Conservation (phyloP, 1,140 invertebrate genomes). For the Ostrea denselamellosa region DNA sequence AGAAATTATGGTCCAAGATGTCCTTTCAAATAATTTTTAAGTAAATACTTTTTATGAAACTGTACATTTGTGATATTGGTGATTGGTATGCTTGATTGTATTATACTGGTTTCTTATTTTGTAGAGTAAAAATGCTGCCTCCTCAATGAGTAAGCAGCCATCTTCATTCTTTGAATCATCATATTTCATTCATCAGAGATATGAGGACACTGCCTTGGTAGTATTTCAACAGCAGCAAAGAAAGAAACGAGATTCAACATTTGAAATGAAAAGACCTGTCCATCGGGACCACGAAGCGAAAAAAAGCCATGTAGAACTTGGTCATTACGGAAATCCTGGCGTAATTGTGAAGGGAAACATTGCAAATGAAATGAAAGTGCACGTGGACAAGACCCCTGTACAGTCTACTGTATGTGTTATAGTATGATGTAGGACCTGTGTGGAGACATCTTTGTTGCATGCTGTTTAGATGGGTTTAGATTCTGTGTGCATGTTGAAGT, state of each 20-base stretch:
- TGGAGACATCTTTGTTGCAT: neutral
- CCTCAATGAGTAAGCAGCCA: conserved; percentile 62
- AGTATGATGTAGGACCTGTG: conserved; percentile 41
- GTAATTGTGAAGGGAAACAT: conserved; percentile 58
- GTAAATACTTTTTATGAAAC: too few species aligned
- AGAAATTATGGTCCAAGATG: too few species aligned
- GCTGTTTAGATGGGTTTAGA: neutral
- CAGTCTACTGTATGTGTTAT: conserved; percentile 64
- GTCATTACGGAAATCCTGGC: conserved; percentile 66
- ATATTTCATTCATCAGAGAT: conserved; percentile 76
- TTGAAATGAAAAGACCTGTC: conserved; percentile 47
- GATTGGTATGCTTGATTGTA: neutral
- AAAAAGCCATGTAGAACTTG: conserved; percentile 56
- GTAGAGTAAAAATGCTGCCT: conserved; percentile 5
- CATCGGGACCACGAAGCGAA: conserved; percentile 5
- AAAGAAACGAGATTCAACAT: conserved; percentile 55
- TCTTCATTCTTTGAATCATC: conserved; percentile 67
- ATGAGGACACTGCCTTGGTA: conserved; percentile 77
- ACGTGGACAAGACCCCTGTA: conserved; percentile 43
- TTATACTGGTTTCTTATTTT: neutral
- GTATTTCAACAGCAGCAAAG: conserved; percentile 68
- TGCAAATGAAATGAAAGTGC: conserved; percentile 51
- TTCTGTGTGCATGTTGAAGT: conserved; percentile 10
- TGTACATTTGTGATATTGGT: too few species aligned
- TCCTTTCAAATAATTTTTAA: too few species aligned